These are phyloP conservation scores for Sinocyclocheilus maitianheensis DNA, from an alignment of 2,113 vertebrate genomes.

Conservation along the genomic window DNA sequence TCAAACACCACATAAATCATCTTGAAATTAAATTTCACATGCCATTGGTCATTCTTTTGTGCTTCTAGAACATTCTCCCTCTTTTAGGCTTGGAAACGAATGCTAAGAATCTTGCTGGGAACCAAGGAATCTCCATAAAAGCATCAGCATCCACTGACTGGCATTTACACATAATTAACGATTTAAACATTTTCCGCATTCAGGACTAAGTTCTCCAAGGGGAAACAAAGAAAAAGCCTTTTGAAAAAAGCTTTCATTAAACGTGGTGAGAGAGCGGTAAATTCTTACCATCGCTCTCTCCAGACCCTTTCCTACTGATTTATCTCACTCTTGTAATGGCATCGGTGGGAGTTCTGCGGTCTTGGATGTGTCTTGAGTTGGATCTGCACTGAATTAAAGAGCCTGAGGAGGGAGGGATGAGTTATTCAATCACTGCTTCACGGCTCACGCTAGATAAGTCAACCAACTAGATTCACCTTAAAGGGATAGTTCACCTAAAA, in stretches of 20 bases:
- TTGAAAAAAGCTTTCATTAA: constrained; percentile 47
- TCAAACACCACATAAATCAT: background rate
- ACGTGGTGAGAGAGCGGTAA: constrained; percentile 44
- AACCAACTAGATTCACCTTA: background rate
- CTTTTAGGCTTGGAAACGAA: background rate
- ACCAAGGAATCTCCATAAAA: constrained; percentile 54
- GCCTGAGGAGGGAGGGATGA: constrained; percentile 25
- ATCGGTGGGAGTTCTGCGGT: constrained; percentile 28
- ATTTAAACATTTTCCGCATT: constrained; percentile 65
- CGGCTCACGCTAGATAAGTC: background rate
- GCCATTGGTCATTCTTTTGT: background rate
- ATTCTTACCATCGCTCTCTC: constrained; percentile 20
- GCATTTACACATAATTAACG: constrained; percentile 53
- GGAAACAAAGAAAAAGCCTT: constrained; percentile 57
- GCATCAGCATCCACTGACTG: constrained; percentile 41
- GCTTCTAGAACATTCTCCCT: constrained; percentile 14
- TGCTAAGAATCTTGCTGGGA: background rate
- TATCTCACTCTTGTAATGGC: constrained; percentile 35
- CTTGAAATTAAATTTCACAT: background rate
- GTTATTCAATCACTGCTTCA: background rate
- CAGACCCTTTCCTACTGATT: constrained; percentile 38
- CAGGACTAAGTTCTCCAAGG: constrained; percentile 55
- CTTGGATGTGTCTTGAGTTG: constrained; percentile 44
- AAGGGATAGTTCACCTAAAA: too few relatives aligned
- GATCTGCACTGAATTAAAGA: constrained; percentile 48